Base-by-base conservation (phyloP, 2,113 vertebrate species). In the Motacilla tschutschensis region DNA sequence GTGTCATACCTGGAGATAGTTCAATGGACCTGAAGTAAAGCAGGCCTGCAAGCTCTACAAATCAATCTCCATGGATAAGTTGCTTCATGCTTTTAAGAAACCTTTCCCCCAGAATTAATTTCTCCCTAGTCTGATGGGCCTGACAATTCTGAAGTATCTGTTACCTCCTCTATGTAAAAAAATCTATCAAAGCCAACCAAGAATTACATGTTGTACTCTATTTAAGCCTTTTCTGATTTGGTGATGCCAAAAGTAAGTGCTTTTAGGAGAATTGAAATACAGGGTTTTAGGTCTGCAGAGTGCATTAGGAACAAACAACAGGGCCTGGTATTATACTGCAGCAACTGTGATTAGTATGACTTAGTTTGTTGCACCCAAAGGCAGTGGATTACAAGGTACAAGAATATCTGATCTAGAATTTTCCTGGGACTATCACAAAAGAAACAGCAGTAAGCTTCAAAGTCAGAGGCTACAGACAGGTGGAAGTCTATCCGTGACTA, bases 11-110 rank as follows among this genome's bases (percentile, higher is more conserved):
- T 74, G 50, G 72, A 95, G 91, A 85, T 80, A 90, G 83, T 44
- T 95, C 92, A 93, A 44, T 83, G 55, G 66, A 95, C 91, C 83
- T 94, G 95, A 95, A 96, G 88, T 84, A 94, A 95, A 90, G 89
- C 80, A 73, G 38, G 60, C 35, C 72, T 73, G 85, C 71, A 89
- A 28, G 50, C 78, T 95, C 85, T 85, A 92, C 89, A 93, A 95
- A 92, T 79, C 93, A 86, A 95, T 94, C 90, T 89, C 83, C 57
- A 35, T 19, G 17, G 50, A 1, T 66, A 83, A 84, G 80, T 55
- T 73, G 54, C 59, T 90, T 64, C 21, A 26, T 74, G 86, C 78
- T 94, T 95, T 96, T 92, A 95, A 89, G 84, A 95, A 86, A 92
- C 81, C 81, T 93, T 87, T 87, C 81, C 44, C 77, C 66, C 90